Conservation (phyloP, 2,113 vertebrate genomes). For the Coregonus clupeaformis region DNA sequence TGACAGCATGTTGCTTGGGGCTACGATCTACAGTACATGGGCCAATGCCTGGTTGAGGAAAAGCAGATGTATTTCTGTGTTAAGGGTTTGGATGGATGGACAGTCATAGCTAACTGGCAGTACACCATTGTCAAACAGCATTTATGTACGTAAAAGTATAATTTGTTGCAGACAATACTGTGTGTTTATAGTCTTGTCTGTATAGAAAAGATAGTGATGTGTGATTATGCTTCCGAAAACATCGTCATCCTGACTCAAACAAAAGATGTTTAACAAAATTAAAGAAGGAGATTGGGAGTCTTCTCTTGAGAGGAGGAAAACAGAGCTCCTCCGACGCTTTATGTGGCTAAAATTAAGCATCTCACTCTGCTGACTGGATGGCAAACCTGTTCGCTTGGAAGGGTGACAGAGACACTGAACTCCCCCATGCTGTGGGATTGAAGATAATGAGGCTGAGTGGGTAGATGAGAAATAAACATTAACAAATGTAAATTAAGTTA, state of each 20-base stretch:
- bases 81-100: not conserved
- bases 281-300: no score
- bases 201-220: not conserved
- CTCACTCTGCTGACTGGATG: not conserved
- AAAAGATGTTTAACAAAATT: no score
- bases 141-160: no score
- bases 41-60: slow-evolving; percentile 3
- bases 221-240: not conserved
- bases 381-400: not conserved
- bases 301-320: no score
- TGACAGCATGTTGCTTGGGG: not conserved
- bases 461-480: no score
- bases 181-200: no score
- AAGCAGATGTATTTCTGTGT: slow-evolving; percentile 1
- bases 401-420: not conserved
- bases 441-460: no score
- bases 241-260: not conserved
- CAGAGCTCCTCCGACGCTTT: not conserved
- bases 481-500: no score
- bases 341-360: slow-evolving; percentile 11
- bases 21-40: not conserved
- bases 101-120: no score
- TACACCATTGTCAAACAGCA: no score
- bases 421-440: not conserved
- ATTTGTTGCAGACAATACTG: no score